Percentiles rank a stretch among this genome's conserved stretches.
These are phyloP conservation scores for Matsumyia berberina DNA, from an alignment of 2,888 invertebrate genomes.

Conservation along the genomic window DNA sequence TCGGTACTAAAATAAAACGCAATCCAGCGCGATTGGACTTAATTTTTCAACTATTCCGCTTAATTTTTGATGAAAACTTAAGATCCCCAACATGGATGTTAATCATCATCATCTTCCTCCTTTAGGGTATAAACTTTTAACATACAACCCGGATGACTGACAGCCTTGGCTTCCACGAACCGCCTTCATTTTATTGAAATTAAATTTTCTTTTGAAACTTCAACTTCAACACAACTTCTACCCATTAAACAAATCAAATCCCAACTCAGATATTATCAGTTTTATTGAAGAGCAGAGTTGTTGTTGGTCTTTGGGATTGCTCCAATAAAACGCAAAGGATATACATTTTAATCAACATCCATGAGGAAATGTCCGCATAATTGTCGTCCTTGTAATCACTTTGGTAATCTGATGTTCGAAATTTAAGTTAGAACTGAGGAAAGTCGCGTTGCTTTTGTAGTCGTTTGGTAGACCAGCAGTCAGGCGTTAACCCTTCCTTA, in stretches of 20 bases:
- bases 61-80: slow-evolving; percentile 35
- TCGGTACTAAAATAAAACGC: too few species aligned
- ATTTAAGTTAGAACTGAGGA: slow-evolving; percentile 1
- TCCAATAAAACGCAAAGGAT: not conserved
- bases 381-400: slow-evolving; percentile 25
- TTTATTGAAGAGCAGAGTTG: slow-evolving; percentile 21
- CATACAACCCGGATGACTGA: slow-evolving; percentile 19
- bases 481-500: not conserved
- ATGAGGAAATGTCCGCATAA: slow-evolving; percentile 13
- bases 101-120: slow-evolving; percentile 31
- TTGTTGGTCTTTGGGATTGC: slow-evolving; percentile 6
- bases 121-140: slow-evolving; percentile 25
- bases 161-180: not conserved
- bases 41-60: slow-evolving; percentile 38
- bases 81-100: slow-evolving; percentile 1
- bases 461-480: not conserved
- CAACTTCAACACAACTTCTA: slow-evolving; percentile 4
- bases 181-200: not conserved
- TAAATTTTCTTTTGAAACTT: slow-evolving; percentile 14
- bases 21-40: too few species aligned
- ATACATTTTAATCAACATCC: slow-evolving; percentile 32
- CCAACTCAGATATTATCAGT: slow-evolving; percentile 24
- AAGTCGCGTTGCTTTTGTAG: slow-evolving; percentile 1
- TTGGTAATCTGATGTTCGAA: slow-evolving; percentile 23
- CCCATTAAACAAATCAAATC: slow-evolving; percentile 45